These are phyloP conservation scores for Pheosia tremula DNA, from an alignment of 2,888 invertebrate genomes.

Conservation along the genomic window DNA sequence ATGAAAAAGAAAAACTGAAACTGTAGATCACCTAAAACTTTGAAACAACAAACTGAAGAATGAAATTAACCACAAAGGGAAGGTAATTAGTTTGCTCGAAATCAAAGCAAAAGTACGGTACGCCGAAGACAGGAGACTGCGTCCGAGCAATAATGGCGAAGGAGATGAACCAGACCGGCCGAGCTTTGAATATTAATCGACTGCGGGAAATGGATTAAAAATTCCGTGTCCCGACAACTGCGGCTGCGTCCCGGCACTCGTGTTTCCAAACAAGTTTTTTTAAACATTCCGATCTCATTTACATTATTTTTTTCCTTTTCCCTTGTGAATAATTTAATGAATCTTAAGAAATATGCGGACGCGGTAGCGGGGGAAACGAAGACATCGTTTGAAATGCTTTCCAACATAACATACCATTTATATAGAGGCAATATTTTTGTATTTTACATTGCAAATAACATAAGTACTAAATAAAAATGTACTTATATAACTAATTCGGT, in stretches of 20 bases:
- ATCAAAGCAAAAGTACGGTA: constrained; percentile 71
- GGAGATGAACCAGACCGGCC: constrained; percentile 85
- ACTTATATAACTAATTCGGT: not conserved
- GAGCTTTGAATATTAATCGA: constrained; percentile 84
- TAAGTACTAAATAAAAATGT: no score
- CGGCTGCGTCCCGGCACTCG: constrained; percentile 69
- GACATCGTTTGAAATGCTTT: constrained; percentile 27
- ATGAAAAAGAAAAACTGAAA: no score
- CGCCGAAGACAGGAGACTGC: constrained; percentile 51
- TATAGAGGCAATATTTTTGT: no score
- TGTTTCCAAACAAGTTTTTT: constrained; percentile 82
- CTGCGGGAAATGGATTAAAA: constrained; percentile 84
- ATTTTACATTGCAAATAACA: no score
- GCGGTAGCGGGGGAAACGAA: constrained; percentile 31
- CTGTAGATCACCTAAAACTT: not conserved
- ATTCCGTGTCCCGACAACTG: constrained; percentile 77
- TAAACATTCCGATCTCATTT: constrained; percentile 76
- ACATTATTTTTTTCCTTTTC: constrained; percentile 75
- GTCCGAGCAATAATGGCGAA: constrained; percentile 78
- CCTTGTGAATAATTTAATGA: constrained; percentile 83
- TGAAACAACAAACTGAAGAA: constrained; percentile 19
- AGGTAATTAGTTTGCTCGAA: constrained; percentile 76
- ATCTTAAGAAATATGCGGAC: constrained; percentile 74
- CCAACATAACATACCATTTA: constrained; percentile 6
- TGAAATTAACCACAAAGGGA: constrained; percentile 66